A percentile compares a stretch with the other conserved stretches of the same genome.
Conservation (phyloP, 2,888 invertebrate species). For the Hetaerina titia region DNA sequence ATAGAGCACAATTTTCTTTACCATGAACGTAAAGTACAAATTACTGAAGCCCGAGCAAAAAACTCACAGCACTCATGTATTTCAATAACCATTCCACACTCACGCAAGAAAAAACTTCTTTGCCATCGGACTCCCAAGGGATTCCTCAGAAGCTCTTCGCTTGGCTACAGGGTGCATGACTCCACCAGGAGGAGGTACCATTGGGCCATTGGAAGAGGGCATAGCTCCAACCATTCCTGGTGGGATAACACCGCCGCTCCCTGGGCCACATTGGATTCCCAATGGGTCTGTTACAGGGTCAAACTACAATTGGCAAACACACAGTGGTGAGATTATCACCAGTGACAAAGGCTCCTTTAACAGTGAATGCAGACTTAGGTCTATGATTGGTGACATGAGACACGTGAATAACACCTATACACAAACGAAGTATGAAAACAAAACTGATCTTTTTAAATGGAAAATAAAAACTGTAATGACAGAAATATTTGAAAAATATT, state of each 20-base stretch:
- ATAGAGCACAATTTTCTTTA: too few relatives aligned
- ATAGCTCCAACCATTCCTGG: slow-evolving; percentile 57
- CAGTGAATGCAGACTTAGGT: neutral
- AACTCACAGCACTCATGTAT: neutral
- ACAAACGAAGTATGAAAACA: too few relatives aligned
- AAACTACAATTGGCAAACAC: slow-evolving; percentile 79
- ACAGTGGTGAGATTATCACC: slow-evolving; percentile 1
- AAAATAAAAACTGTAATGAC: too few relatives aligned
- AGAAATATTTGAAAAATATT: too few relatives aligned
- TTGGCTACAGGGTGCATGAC: slow-evolving; percentile 78
- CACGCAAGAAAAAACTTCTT: slow-evolving; percentile 92
- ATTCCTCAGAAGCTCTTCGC: slow-evolving; percentile 88
- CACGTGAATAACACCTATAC: too few relatives aligned
- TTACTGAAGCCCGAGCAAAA: neutral
- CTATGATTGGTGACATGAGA: too few relatives aligned
- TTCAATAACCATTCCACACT: slow-evolving; percentile 72
- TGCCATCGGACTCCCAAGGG: slow-evolving; percentile 84
- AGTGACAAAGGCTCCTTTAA: neutral
- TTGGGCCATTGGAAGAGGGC: slow-evolving; percentile 76
- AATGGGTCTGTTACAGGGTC: slow-evolving; percentile 96
- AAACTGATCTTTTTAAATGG: too few relatives aligned
- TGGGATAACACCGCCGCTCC: slow-evolving; percentile 75
- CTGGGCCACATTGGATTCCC: slow-evolving; percentile 83
- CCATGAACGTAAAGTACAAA: neutral
- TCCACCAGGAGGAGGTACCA: slow-evolving; percentile 71